Evolutionary conservation across 2,888 invertebrate genomes (phyloP).

Genomic region (Drepana falcataria): DNA sequence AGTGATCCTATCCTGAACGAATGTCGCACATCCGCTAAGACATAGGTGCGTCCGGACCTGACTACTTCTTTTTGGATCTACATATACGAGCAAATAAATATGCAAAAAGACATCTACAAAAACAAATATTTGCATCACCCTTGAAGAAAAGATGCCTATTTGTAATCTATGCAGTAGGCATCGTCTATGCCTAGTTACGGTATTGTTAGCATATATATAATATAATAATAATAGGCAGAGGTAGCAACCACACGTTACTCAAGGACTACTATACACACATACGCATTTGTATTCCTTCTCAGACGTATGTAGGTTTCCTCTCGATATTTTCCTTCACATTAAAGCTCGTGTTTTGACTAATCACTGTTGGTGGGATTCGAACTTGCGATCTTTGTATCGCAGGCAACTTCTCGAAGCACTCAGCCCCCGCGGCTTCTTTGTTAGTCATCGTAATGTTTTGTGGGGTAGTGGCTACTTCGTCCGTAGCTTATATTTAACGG

Average conservation of each 20-base stretch:
- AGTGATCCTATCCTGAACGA: neutral
- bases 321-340: no score
- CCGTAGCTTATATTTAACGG: conserved; percentile 20
- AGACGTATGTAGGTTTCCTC: no score
- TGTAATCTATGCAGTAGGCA: neutral
- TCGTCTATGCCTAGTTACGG: no score
- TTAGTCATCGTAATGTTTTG: conserved; percentile 28
- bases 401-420: no score
- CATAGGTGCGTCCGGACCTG: neutral
- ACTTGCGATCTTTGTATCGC: no score
- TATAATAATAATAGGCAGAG: no score
- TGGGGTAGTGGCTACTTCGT: conserved; percentile 19
- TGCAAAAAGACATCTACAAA: neutral
- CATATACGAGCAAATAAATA: neutral
- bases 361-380: no score
- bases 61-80: neutral
- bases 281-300: no score
- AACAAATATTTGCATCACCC: neutral
- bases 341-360: no score
- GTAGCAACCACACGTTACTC: no score
- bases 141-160: neutral
- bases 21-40: neutral
- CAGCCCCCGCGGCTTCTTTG: conserved; percentile 26
- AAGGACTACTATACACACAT: no score
- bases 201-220: no score